Conservation (phyloP, 2,797 vertebrate genomes). For the Zalophus californianus region DNA sequence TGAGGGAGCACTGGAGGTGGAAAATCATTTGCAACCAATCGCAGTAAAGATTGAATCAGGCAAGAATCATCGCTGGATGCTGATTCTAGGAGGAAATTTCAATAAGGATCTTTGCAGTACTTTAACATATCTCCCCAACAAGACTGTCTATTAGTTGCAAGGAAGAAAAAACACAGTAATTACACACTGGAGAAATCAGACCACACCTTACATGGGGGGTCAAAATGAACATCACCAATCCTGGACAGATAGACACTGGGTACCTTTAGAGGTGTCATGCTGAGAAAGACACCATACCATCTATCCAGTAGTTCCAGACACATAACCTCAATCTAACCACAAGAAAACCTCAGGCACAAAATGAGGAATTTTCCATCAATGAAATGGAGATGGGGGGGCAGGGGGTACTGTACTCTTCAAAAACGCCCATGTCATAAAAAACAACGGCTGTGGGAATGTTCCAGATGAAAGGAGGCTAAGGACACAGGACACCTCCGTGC, state of each 20-base stretch:
- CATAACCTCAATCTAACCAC: neutral
- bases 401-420: neutral
- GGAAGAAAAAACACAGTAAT: neutral
- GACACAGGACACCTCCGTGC: neutral
- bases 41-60: neutral
- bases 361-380: neutral
- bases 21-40: neutral
- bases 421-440: neutral
- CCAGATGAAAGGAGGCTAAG: neutral
- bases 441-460: neutral
- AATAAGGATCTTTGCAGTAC: neutral
- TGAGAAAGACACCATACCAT: neutral
- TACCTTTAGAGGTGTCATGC: fast-evolving
- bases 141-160: neutral
- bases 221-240: neutral
- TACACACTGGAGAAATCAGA: neutral
- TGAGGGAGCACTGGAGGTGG: neutral
- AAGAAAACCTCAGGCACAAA: neutral
- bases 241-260: fast-evolving
- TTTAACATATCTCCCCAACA: neutral
- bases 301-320: neutral
- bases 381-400: neutral
- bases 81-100: neutral
- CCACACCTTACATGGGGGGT: neutral
- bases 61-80: neutral